These are phyloP conservation scores for Pachymerium ferrugineum DNA, from an alignment of 2,888 invertebrate species.

Conservation along the genomic window DNA sequence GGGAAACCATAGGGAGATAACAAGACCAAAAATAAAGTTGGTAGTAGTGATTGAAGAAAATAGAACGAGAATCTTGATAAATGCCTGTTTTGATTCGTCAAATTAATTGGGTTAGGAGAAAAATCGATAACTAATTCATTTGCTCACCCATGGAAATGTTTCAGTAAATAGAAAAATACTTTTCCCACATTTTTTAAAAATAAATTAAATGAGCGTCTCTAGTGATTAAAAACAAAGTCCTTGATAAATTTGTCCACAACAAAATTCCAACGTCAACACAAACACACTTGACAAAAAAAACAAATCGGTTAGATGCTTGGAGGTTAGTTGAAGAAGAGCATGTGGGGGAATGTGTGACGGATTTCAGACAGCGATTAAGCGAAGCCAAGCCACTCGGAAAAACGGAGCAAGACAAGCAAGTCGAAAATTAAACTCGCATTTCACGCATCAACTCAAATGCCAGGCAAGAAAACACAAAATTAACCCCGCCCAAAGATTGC, in stretches of 20 bases:
- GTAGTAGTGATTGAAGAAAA: no score
- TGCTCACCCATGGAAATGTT: no score
- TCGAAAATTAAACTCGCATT: conserved; percentile 27
- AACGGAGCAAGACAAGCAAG: conserved; percentile 13
- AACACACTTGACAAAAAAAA: conserved; percentile 8
- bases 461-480: conserved; percentile 18
- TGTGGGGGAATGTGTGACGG: conserved; percentile 4
- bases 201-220: no score
- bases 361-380: conserved; percentile 27
- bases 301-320: conserved; percentile 11
- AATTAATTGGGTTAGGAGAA: no score
- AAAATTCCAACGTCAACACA: not conserved
- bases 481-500: not conserved
- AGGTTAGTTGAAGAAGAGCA: not conserved
- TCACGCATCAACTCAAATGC: conserved; percentile 19
- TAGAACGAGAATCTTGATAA: no score
- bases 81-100: no score
- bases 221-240: no score
- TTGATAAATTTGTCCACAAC: no score
- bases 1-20: not conserved
- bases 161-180: no score
- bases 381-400: conserved; percentile 13
- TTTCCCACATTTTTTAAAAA: not conserved
- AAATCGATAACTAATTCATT: conserved; percentile 7
- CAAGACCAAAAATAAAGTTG: not conserved